A percentile compares a stretch with the other conserved stretches of the same genome.
Conservation (phyloP, 2,797 vertebrate genomes). For the Microctenopoma lineatum region DNA sequence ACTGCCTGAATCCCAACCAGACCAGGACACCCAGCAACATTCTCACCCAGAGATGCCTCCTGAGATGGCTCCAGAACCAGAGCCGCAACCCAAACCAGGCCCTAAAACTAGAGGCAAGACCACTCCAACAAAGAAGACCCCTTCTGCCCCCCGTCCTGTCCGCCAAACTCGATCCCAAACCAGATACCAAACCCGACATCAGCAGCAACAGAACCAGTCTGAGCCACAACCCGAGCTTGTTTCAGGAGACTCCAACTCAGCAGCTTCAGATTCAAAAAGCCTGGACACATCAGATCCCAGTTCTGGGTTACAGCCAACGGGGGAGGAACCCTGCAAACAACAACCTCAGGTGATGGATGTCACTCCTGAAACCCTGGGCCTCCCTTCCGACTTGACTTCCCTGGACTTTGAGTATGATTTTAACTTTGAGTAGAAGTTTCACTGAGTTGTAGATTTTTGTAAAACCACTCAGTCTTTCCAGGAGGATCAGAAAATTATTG, state of each 20-base stretch:
- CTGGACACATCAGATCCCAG: conserved; percentile 7
- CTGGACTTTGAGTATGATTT: conserved; percentile 72
- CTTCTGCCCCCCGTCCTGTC: conserved; percentile 22
- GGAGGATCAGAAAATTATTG: background rate
- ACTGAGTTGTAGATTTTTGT: background rate
- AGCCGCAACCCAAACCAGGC: conserved; percentile 37
- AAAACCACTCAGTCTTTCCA: background rate
- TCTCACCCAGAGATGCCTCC: conserved; percentile 5
- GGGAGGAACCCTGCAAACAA: background rate
- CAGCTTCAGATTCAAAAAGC: conserved; percentile 24
- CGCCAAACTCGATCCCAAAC: conserved; percentile 77
- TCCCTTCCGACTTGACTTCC: conserved; percentile 68
- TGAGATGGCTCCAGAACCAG: conserved; percentile 11
- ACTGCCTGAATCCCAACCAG: conserved; percentile 9
- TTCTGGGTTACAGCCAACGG: background rate
- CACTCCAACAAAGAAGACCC: conserved; percentile 33
- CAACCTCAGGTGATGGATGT: conserved; percentile 11
- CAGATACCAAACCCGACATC: conserved; percentile 69
- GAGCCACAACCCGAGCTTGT: conserved; percentile 34
- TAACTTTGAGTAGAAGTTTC: conserved; percentile 68
- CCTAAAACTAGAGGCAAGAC: conserved; percentile 58
- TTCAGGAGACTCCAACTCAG: conserved; percentile 30
- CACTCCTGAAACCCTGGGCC: conserved; percentile 65
- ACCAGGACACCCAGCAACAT: background rate
- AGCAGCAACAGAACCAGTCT: conserved; percentile 41